Percentiles rank a stretch among this genome's conserved stretches.
These are phyloP conservation scores for Dryomyza anilis DNA, from an alignment of 2,888 invertebrate genomes.

Conservation along the genomic window DNA sequence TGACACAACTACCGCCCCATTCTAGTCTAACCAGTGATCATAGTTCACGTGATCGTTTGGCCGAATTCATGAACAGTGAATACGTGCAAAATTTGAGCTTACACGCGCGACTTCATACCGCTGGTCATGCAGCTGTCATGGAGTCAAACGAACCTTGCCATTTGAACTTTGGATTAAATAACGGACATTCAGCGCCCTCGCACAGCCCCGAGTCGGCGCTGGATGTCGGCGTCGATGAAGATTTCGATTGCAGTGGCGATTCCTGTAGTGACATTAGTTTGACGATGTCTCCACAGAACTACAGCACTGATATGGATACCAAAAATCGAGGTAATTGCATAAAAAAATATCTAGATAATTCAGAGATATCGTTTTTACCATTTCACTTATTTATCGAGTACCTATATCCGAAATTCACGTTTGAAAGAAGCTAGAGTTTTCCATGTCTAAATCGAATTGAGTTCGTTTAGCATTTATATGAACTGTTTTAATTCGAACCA, in stretches of 20 bases:
- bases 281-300: constrained; percentile 58
- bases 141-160: constrained; percentile 27
- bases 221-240: constrained; percentile 56
- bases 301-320: constrained; percentile 52
- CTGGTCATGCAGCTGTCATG: constrained; percentile 24
- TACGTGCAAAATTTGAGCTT: constrained; percentile 49
- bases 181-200: constrained; percentile 27
- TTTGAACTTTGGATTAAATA: constrained; percentile 33
- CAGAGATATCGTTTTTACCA: too few relatives aligned
- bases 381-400: too few relatives aligned
- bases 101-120: constrained; percentile 44
- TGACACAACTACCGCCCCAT: constrained; percentile 9
- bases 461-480: neutral
- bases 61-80: constrained; percentile 48
- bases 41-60: constrained; percentile 42
- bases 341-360: neutral
- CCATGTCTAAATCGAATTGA: neutral
- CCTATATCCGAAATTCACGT: neutral
- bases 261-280: constrained; percentile 61
- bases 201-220: constrained; percentile 39
- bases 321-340: constrained; percentile 52
- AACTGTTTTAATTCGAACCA: too few relatives aligned
- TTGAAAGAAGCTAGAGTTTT: neutral
- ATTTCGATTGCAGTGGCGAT: constrained; percentile 59
- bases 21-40: constrained; percentile 42